Conservation (phyloP, 2,888 invertebrate genomes). For the Pocota personata region DNA sequence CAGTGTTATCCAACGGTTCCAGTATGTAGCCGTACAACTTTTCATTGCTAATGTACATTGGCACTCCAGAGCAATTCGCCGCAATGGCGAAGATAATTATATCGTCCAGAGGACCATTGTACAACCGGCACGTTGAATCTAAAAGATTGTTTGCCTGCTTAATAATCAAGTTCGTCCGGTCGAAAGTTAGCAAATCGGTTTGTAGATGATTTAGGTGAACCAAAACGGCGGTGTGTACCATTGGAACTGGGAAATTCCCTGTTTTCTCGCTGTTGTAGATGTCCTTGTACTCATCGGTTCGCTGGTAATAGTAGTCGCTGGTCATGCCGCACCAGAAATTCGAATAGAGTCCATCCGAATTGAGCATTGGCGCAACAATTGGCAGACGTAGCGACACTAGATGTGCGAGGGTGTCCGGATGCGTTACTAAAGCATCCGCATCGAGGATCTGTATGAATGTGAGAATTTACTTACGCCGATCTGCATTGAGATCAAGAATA, state of each 20-base stretch:
- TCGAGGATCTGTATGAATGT: slow-evolving; percentile 88
- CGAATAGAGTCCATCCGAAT: slow-evolving; percentile 93
- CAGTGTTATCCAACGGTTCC: slow-evolving; percentile 90
- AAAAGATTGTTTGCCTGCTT: slow-evolving; percentile 76
- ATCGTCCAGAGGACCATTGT: slow-evolving; percentile 93
- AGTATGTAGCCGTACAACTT: slow-evolving; percentile 91
- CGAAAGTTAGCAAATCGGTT: slow-evolving; percentile 89
- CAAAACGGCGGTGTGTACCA: slow-evolving; percentile 95
- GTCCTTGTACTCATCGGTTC: slow-evolving; percentile 93
- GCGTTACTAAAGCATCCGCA: slow-evolving; percentile 91
- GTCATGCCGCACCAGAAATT: slow-evolving; percentile 99
- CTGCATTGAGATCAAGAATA: not conserved
- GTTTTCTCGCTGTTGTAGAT: slow-evolving; percentile 87
- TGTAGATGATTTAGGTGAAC: slow-evolving; percentile 86
- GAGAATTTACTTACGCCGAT: not conserved
- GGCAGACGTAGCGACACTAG: slow-evolving; percentile 86
- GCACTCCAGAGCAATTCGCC: slow-evolving; percentile 87
- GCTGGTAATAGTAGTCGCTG: slow-evolving; percentile 90
- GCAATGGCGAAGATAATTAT: slow-evolving; percentile 95
- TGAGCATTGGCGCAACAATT: slow-evolving; percentile 92
- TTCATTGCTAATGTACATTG: slow-evolving; percentile 92
- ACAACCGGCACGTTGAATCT: slow-evolving; percentile 82
- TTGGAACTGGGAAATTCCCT: slow-evolving; percentile 93
- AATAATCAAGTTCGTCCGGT: slow-evolving; percentile 79
- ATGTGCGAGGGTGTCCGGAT: slow-evolving; percentile 85